These are phyloP conservation scores for Drosophila lacicola DNA, from an alignment of 2,888 invertebrate genomes.

Conservation along the genomic window DNA sequence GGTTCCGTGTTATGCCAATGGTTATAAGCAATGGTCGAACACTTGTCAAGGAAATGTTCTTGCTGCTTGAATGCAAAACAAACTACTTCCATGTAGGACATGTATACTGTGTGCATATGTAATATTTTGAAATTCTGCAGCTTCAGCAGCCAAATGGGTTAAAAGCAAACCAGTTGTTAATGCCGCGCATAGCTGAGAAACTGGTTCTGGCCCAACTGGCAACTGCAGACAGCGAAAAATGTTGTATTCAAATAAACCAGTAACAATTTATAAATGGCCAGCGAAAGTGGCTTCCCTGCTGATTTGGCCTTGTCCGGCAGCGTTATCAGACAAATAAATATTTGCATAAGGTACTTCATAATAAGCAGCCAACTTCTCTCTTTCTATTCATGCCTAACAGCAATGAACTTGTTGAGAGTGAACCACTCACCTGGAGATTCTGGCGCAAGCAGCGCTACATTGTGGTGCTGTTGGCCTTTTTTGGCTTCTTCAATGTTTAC, in stretches of 20 bases:
- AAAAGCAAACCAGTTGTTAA: constrained; percentile 56
- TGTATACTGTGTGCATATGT: not conserved
- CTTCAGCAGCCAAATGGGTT: constrained; percentile 6
- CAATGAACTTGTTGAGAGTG: constrained; percentile 78
- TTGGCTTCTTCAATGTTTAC: constrained; percentile 94
- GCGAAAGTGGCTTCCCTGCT: constrained; percentile 60
- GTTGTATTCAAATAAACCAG: constrained; percentile 8
- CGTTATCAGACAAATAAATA: not conserved
- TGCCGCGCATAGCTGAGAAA: constrained; percentile 44
- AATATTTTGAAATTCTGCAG: constrained; percentile 3
- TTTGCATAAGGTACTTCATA: not conserved
- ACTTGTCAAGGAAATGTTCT: constrained; percentile 6
- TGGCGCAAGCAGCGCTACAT: constrained; percentile 91
- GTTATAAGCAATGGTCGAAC: not conserved
- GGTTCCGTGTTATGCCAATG: constrained; percentile 25
- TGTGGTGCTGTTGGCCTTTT: constrained; percentile 91
- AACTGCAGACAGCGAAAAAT: constrained; percentile 37
- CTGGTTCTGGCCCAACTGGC: constrained; percentile 50
- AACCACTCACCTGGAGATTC: constrained; percentile 88
- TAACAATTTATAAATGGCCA: constrained; percentile 32
- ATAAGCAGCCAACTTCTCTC: not conserved
- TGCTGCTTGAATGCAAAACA: not conserved
- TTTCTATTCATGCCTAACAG: constrained; percentile 45
- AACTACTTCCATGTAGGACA: not conserved
- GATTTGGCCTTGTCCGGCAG: constrained; percentile 26